Percentiles rank a stretch among this genome's conserved stretches.
phyloP scores from a whole-genome alignment of 2,113 vertebrate genomes.

The Apodemus speciosus region DNA sequence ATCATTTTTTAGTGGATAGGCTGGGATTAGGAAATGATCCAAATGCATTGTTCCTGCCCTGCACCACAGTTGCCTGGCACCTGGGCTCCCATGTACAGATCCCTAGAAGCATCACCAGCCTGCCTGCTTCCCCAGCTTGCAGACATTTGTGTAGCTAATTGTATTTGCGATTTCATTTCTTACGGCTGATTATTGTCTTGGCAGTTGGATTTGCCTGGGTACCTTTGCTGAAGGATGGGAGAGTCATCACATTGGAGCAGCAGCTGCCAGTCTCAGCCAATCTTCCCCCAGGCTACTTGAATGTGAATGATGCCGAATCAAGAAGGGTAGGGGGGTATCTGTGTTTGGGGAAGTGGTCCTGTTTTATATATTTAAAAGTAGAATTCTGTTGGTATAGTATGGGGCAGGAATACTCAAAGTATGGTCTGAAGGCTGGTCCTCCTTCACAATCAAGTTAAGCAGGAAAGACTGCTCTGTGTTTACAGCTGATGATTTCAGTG shows the following conservation, averaged over 20 bases:
- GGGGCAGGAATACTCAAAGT: neutral
- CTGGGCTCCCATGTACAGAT: neutral
- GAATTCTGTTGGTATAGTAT: neutral
- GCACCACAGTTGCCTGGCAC: neutral
- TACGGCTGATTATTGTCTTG: constrained; percentile 45
- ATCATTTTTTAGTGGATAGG: neutral
- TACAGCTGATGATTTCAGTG: constrained; percentile 27
- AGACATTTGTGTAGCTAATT: constrained; percentile 13
- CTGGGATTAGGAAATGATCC: neutral
- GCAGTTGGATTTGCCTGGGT: constrained; percentile 95
- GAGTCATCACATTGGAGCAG: constrained; percentile 92
- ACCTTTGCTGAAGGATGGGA: constrained; percentile 93
- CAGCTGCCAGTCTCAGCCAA: constrained; percentile 92
- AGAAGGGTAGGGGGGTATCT: constrained; percentile 87
- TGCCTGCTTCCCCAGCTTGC: neutral
- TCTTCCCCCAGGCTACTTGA: constrained; percentile 93
- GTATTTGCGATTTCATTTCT: constrained; percentile 8
- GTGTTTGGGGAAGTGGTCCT: constrained; percentile 11
- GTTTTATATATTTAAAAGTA: neutral
- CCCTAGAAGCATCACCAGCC: neutral
- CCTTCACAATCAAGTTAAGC: neutral
- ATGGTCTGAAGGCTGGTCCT: neutral
- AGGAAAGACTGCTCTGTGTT: constrained; percentile 3
- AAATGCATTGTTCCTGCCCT: neutral
- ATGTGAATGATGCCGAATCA: constrained; percentile 85